Conservation (phyloP, 2,888 invertebrate genomes). For the Perizoma flavofasciatum region DNA sequence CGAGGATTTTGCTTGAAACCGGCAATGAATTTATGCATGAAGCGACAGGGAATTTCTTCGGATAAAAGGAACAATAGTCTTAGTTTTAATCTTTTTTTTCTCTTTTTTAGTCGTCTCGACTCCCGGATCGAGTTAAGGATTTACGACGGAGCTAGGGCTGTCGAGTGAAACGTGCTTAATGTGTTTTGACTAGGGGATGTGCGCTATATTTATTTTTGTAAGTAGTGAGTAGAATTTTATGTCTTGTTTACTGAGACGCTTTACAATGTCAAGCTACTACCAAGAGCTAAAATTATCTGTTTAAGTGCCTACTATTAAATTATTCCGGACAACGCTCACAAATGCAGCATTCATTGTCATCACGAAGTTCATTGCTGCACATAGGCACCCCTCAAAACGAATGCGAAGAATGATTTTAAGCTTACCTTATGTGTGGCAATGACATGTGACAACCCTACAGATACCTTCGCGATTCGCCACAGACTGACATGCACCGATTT, state of each 20-base stretch:
- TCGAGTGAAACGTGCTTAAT: constrained; percentile 34
- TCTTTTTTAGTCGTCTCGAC: constrained; percentile 49
- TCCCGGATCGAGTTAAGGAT: constrained; percentile 66
- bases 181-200: constrained; percentile 19
- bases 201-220: constrained; percentile 17
- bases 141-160: constrained; percentile 58
- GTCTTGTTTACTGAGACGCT: constrained; percentile 15
- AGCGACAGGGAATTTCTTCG: constrained; percentile 67
- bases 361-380: too few relatives aligned
- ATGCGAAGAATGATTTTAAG: not conserved
- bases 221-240: constrained; percentile 34
- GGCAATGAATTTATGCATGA: constrained; percentile 82
- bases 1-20: constrained; percentile 53
- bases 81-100: constrained; percentile 73
- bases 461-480: constrained; percentile 29
- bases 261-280: constrained; percentile 22
- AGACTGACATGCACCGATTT: constrained; percentile 56
- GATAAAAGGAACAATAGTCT: constrained; percentile 80
- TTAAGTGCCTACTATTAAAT: too few relatives aligned
- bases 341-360: too few relatives aligned
- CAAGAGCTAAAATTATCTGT: too few relatives aligned
- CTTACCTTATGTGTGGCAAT: too few relatives aligned
- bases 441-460: constrained; percentile 27
- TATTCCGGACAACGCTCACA: too few relatives aligned
- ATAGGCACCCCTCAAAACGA: too few relatives aligned